phyloP scores from a whole-genome alignment of 2,888 invertebrate genomes.

The Petrolisthes cinctipes region DNA sequence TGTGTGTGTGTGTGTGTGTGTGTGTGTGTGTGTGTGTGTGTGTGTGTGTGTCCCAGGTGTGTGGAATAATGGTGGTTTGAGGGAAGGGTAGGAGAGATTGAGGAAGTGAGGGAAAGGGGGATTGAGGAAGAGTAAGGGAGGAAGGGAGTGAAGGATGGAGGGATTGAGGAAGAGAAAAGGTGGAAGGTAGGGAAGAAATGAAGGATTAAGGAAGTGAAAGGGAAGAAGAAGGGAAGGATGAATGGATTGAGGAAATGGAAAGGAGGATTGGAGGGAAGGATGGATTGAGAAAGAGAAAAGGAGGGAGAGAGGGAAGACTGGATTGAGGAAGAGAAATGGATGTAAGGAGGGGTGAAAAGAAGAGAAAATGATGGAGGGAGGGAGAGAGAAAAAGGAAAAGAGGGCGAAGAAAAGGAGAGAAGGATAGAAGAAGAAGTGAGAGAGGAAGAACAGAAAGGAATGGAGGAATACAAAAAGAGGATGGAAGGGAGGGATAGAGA shows the following conservation, averaged over 20 bases:
- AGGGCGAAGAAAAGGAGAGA: background rate
- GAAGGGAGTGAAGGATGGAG: background rate
- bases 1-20: background rate
- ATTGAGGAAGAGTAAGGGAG: constrained; percentile 3
- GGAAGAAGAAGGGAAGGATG: background rate
- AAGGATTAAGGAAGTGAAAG: background rate
- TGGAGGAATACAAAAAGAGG: background rate
- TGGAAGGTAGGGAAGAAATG: background rate
- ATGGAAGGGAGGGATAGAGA: background rate
- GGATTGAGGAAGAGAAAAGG: background rate
- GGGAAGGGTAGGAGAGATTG: background rate
- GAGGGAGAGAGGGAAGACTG: background rate
- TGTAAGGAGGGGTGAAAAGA: background rate
- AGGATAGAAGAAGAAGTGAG: background rate
- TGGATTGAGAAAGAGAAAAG: background rate
- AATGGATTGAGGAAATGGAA: background rate
- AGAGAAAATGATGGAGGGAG: background rate
- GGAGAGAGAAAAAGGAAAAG: background rate
- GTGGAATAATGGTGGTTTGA: background rate
- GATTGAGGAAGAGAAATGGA: background rate
- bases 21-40: background rate
- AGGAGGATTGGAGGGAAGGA: background rate
- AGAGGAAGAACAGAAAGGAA: background rate
- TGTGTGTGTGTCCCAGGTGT: background rate
- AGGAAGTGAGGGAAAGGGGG: background rate